These are phyloP conservation scores for Apus apus DNA, from an alignment of 2,113 vertebrate genomes.

Conservation along the genomic window DNA sequence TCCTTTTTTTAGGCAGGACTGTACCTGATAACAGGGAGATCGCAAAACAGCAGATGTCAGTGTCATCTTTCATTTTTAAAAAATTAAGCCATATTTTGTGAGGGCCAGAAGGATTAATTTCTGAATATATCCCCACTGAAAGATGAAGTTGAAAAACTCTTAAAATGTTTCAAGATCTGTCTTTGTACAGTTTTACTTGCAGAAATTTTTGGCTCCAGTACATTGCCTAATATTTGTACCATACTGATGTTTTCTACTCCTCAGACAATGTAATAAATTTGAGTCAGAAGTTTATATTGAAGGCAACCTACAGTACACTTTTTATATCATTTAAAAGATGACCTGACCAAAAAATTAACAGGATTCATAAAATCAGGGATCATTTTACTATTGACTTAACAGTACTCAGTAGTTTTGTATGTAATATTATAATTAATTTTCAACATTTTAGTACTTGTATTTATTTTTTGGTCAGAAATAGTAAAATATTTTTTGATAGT, in stretches of 20 bases:
- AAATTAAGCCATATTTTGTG: conserved; percentile 84
- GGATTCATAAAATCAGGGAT: conserved; percentile 87
- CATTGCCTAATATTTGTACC: conserved; percentile 75
- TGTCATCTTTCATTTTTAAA: conserved; percentile 78
- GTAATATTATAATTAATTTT: conserved; percentile 85
- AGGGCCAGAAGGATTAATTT: conserved; percentile 73
- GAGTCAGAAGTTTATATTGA: conserved; percentile 77
- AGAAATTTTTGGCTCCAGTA: conserved; percentile 64
- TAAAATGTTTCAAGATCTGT: conserved; percentile 61
- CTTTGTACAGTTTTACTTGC: conserved; percentile 78
- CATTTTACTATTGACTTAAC: conserved; percentile 86
- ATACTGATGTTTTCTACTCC: conserved; percentile 76
- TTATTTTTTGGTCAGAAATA: conserved; percentile 86
- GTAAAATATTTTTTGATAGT: conserved; percentile 87
- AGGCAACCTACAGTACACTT: conserved; percentile 77
- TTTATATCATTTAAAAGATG: conserved; percentile 83
- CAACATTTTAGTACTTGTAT: conserved; percentile 86
- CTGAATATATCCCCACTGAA: conserved; percentile 61
- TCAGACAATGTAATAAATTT: conserved; percentile 76
- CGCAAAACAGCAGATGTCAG: conserved; percentile 75
- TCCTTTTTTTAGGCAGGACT: conserved; percentile 61
- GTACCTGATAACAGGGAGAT: conserved; percentile 61
- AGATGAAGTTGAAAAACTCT: conserved; percentile 56
- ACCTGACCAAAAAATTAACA: conserved; percentile 83
- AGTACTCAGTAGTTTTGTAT: conserved; percentile 85